Evolutionary conservation across 1,140 invertebrate species (phyloP), one percentile per base, ranked within the genome.

Genomic region (Leptinotarsa lineolata): DNA sequence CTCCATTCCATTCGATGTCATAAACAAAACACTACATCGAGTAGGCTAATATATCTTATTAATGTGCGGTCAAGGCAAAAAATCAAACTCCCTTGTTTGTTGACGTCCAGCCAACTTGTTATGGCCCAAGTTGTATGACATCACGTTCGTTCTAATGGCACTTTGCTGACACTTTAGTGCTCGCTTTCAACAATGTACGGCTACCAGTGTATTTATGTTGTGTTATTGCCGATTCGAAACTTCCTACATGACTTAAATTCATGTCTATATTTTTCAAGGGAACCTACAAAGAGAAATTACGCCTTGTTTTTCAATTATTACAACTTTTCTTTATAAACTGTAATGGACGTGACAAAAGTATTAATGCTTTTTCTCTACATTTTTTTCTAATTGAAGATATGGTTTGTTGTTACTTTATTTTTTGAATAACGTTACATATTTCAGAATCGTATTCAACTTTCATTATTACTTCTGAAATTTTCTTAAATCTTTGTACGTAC

Each of bases 71-170:
- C 60, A 16, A 11, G 64, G 46, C 74, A 75, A 75, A 75, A 75
- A 75, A 75, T 75, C 74, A 72, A 75, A 75, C 65, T 75, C 74
- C 65, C 74, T 75, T 72, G 74, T 75, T 75, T 75, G 74, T 75
- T 75, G 74, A 75, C 70, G 74, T 66, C 74, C 70, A 64, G 60
- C 74, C 74, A 71, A 71, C 70, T 71, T 71, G 70, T 71, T 71
- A 71, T 71, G 59, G 70, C 60, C 73, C 58, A 75, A 75, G 68
- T 75, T 75, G 64, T 71, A 65, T 63, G 61, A 21, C 59, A 65
- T 64, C 48, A 54, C 48, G 48, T n/a, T 54, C 48, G 48, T 54
- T 54, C 70, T 75, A 68, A 75, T 75, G 74, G 74, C 74, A 72
- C 74, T 75, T 54, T 75, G 68, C 64, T 68, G 74, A 68, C 74